Evolutionary conservation across 2,113 vertebrate species (phyloP), one percentile per base, ranked within the genome.

Genomic region (Glareola pratincola): DNA sequence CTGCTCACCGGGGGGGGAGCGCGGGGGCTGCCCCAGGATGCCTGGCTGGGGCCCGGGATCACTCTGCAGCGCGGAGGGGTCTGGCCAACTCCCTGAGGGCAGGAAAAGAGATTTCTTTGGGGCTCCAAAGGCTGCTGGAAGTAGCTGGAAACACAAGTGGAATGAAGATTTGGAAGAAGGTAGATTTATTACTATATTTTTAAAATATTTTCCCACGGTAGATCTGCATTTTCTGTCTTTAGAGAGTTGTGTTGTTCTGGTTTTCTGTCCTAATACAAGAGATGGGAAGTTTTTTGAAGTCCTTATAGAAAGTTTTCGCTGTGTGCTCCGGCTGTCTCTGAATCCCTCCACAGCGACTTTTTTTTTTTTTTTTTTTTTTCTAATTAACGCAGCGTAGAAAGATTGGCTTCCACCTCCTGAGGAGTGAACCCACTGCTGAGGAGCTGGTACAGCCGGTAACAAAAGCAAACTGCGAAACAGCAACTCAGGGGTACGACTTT

Each of bases 401-500:
- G 43, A 3, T 18, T 45, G 80, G 12, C 3, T 79, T 13, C 22
- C 10, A 1, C 5, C 13, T 1, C 15, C 34, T 8, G 59, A 37
- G 74, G 15, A 10, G 60, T 6, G 24, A 10, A 24, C 50, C 74
- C 2, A 0, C 43, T 50, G 29, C 4, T 36, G 34, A 20, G 78
- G 48, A 45, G 69, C 36, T 76, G 77, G 10, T 21, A 3, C 0
- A 9, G 27, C 62, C 54, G 67, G 26, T 29, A 8, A 2, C 12
- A n/a, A 29, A 7, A 18, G 29, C 21, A 39, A 11, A 6, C 4
- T 43, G 67, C 19, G 14, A 0, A 69, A 2, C 2, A 41, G 45
- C 19, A 10, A 0, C n/a, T 2, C 8, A 0, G 11, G 43, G 41
- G 7, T 21, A 4, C 0, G 1, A 6, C 7, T 1, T 4, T 4